Evolutionary conservation across 2,113 vertebrate species (phyloP), one percentile per base, ranked within the genome.

Genomic region (Cygnus buccinator): DNA sequence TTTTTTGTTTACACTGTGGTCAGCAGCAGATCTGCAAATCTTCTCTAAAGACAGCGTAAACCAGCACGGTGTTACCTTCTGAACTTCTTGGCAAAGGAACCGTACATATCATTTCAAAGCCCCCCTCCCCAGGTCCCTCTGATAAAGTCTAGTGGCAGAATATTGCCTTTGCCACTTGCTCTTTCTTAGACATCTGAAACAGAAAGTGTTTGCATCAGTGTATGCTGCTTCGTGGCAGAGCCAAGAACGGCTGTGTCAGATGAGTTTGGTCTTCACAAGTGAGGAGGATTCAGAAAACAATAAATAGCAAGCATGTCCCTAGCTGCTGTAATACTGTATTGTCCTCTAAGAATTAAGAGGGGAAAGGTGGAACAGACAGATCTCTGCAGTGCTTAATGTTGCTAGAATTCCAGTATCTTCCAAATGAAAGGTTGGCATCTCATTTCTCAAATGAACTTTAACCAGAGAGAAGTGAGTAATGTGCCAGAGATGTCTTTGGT

Each of bases 91-190:
- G 31, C 41, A 68, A 62, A 79, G 54, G 6, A 10, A 5, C n/a
- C 20, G 3, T 72, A 35, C 28, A 2, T 72, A 35, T 68, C 8
- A 4, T 29, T 41, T 25, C 13, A 4, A 2, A 65, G 44, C 33
- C 17, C 22, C 8, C 5, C 20, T 1, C 6, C 3, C 29, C 1
- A 1, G 11, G 10, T 58, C 61, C n/a, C 54, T 70, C 17, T 73
- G 33, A 25, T 84, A 20, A 1, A 11, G 0, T 4, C 5, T 39
- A 35, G 77, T 21, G 18, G 44, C 1, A 1, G 31, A 61, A 10
- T 37, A 3, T 4, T 23, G 13, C 50, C 11, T 35, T 78, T 87
- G 44, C 55, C 15, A 37, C 19, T 63, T 17, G 16, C 0, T 79
- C 20, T 74, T 92, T 77, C 55, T 48, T 54, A 11, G 43, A 26